Percentiles rank a stretch among this genome's conserved stretches.
Conservation (phyloP, 2,888 invertebrate species). For the Apotomis betuletana region DNA sequence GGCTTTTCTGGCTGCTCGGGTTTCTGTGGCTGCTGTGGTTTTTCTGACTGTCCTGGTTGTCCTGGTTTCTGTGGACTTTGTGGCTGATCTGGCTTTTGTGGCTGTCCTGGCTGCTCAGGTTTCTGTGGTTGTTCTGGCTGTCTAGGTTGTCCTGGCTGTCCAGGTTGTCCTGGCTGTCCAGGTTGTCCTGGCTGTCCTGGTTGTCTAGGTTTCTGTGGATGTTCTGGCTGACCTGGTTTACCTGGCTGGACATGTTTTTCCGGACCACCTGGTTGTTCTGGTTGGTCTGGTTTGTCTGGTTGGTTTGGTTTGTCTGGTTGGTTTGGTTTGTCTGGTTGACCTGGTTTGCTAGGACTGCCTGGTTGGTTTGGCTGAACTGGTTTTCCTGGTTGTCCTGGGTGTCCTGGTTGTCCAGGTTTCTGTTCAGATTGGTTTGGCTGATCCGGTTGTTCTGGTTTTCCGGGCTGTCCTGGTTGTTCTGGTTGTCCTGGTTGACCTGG, state of each 20-base stretch:
- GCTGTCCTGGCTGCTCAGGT: slow-evolving; percentile 12
- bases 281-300: slow-evolving; percentile 9
- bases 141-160: not conserved
- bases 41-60: slow-evolving; percentile 9
- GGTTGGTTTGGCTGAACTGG: not conserved
- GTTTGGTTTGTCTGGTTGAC: not conserved
- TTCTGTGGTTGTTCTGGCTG: not conserved
- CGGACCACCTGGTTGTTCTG: not conserved
- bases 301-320: not conserved
- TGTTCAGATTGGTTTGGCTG: not conserved
- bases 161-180: slow-evolving; percentile 1
- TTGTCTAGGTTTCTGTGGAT: not conserved
- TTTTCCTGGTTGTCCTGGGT: not conserved
- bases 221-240: too few species aligned
- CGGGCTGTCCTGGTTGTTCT: not conserved
- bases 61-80: too few species aligned
- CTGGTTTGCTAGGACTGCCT: not conserved
- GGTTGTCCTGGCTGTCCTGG: slow-evolving; percentile 1
- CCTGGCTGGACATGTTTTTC: not conserved
- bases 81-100: not conserved
- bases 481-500: not conserved
- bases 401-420: slow-evolving; percentile 1
- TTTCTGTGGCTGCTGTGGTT: too few species aligned
- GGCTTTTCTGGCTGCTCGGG: not conserved
- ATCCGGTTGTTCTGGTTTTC: not conserved